Evolutionary conservation across 2,113 vertebrate species (phyloP).

Genomic region (Megaceryle torquata): DNA sequence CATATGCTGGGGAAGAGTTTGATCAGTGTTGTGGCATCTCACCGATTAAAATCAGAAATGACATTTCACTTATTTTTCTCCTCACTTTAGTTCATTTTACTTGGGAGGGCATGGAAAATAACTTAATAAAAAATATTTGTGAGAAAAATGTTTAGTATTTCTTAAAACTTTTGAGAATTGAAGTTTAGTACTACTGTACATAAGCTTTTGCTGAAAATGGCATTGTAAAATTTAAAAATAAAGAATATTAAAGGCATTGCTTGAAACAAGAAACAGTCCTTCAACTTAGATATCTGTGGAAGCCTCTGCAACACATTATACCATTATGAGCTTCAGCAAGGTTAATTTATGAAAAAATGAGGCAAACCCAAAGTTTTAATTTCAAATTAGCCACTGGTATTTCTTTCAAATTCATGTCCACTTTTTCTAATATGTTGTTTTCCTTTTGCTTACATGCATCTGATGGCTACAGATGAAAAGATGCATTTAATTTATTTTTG

Average conservation of each 20-base stretch:
- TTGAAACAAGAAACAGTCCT: background rate
- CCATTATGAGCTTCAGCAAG: background rate
- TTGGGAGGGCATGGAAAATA: background rate
- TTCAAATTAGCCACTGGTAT: background rate
- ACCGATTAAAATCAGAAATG: background rate
- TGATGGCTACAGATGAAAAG: conserved; percentile 20
- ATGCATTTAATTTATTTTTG: conserved; percentile 56
- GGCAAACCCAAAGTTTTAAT: background rate
- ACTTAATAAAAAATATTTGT: background rate
- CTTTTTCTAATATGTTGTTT: background rate
- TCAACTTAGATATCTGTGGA: background rate
- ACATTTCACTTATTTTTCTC: background rate
- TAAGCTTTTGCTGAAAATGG: background rate
- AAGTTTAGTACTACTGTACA: background rate
- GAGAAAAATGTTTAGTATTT: background rate
- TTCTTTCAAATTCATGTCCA: background rate
- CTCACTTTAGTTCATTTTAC: background rate
- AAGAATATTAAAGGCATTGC: background rate
- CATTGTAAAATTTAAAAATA: background rate
- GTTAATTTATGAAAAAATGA: background rate
- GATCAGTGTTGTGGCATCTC: background rate
- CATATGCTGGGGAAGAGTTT: background rate
- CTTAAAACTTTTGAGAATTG: background rate
- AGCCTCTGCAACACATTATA: background rate
- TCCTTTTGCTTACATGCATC: background rate